phyloP scores from a whole-genome alignment of 2,888 invertebrate species.

The Achlya flavicornis region DNA sequence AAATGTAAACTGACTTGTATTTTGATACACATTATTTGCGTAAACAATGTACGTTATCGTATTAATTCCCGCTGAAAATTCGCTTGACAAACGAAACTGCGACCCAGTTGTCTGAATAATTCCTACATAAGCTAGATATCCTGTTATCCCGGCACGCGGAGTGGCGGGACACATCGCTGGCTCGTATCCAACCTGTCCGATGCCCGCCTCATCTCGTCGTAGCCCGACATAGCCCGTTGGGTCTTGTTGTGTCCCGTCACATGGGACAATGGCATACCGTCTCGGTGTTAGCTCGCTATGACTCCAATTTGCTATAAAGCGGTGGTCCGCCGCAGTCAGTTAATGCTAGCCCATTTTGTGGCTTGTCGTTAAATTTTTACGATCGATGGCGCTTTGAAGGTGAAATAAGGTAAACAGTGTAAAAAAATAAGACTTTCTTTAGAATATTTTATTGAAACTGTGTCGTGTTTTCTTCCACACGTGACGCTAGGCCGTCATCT shows the following conservation, averaged over 20 bases:
- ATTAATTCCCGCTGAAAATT: slow-evolving; percentile 40
- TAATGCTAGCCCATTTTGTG: slow-evolving; percentile 27
- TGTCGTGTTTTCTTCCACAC: slow-evolving; percentile 1
- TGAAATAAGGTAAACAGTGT: slow-evolving; percentile 26
- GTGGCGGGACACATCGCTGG: slow-evolving; percentile 60
- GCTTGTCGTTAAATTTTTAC: slow-evolving; percentile 35
- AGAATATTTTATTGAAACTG: slow-evolving; percentile 15
- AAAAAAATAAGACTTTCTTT: slow-evolving; percentile 26
- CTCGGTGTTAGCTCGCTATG: slow-evolving; percentile 40
- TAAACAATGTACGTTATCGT: slow-evolving; percentile 25
- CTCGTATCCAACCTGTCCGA: slow-evolving; percentile 60
- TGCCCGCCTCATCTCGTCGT: slow-evolving; percentile 35
- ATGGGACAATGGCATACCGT: slow-evolving; percentile 42
- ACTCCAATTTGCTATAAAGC: slow-evolving; percentile 49
- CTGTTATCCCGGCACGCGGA: slow-evolving; percentile 45
- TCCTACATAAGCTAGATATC: slow-evolving; percentile 55
- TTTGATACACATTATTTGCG: slow-evolving; percentile 17
- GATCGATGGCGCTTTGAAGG: slow-evolving; percentile 34
- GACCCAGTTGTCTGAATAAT: slow-evolving; percentile 54
- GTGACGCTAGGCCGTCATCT: slow-evolving; percentile 24
- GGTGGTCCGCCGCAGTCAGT: slow-evolving; percentile 24
- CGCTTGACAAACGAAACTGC: slow-evolving; percentile 46
- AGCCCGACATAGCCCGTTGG: slow-evolving; percentile 33
- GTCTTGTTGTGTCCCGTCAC: slow-evolving; percentile 47
- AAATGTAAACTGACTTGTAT: not conserved